Evolutionary conservation across 1,140 invertebrate species (phyloP), one percentile per base, ranked within the genome.

Genomic region (Magallana gigas): DNA sequence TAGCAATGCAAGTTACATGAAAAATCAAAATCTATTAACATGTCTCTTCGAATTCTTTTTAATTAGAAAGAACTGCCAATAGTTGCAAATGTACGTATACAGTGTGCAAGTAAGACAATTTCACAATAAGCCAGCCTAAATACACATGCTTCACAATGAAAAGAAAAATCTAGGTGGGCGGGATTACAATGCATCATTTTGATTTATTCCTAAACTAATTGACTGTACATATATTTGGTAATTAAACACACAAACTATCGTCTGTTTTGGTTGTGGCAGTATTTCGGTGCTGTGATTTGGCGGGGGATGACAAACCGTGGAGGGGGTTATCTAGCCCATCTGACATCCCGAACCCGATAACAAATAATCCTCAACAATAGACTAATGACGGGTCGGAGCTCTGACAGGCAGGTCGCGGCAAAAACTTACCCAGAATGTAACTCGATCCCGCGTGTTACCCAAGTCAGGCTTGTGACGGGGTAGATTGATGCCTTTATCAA

Each of bases 291-390:
- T 12, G 60, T 12, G 5, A 11, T 76, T 76, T 8, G 68, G 68
- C 23, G 68, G 68, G 64, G 29, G 68, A 76, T 76, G 68, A 76
- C 68, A 76, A 76, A 76, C 68, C 11, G 23, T 29, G 11, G 68
- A 48, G 23, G 68, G 23, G 64, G 68, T 76, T 76, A 76, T 76
- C 68, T 23, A 36, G 68, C 18, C 68, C 23, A 76, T 76, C 68
- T 36, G 68, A 76, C 68, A 76, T 29, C 68, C 23, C 68, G 29
- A 76, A 7, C 68, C 68, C 68, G 68, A 76, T 76, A 76, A 76
- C 68, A 76, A 76, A 76, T 9, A 29, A 76, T 36, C 23, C 8
- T 12, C 23, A 76, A 76, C 68, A 76, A 76, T 36, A 71, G 23
- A 8, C 68, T 76, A 76, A 76, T 76, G 68, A 76, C 23, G 68